Base-by-base conservation (phyloP, 1,140 invertebrate species). In the Microplitis demolitor region DNA sequence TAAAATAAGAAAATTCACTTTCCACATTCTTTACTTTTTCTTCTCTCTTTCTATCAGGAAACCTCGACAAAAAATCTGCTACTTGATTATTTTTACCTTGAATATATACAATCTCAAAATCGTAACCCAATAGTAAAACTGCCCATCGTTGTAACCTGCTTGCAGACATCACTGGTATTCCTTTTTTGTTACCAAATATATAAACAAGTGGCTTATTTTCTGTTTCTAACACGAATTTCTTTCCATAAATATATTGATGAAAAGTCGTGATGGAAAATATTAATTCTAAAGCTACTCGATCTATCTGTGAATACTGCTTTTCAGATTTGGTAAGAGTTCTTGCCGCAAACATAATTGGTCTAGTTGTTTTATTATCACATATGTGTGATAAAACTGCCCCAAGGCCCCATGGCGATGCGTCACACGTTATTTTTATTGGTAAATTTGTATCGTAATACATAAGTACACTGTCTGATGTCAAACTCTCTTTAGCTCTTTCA, bases 401-500 rank as follows among this genome's bases (percentile, higher is more conserved):
- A 35, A 63, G 34, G 6, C 61, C 61, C 11, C 35, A 34, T 37
- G 61, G 34, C 34, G 61, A 63, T 14, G 61, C 61, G 33, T 63
- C 61, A 39, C 61, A 63, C 14, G 61, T 63, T 13, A 63, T 63
- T 63, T 63, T 63, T 13, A 63, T 6, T 13, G 31, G 61, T 37
- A 63, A 37, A 11, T 37, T 37, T 35, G 61, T 13, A 63, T 63
- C 34, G 13, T 63, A 63, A 37, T 63, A 39, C 33, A 63, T 37
- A 14, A 63, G 35, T 6, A 63, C 61, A 8, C 39, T 45, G 11
- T 45, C 5, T 5, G 5, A 45, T 5, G 39, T 45, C 11, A 45
- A 45, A 39, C 37, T 39, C 37, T 39, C 37, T 39, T 39, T 39
- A 39, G 37, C 37, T 39, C 37, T 39, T 4, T 39, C 37, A 39